These are phyloP conservation scores for Perodicticus potto DNA, from an alignment of 2,797 vertebrate genomes.

Conservation along the genomic window DNA sequence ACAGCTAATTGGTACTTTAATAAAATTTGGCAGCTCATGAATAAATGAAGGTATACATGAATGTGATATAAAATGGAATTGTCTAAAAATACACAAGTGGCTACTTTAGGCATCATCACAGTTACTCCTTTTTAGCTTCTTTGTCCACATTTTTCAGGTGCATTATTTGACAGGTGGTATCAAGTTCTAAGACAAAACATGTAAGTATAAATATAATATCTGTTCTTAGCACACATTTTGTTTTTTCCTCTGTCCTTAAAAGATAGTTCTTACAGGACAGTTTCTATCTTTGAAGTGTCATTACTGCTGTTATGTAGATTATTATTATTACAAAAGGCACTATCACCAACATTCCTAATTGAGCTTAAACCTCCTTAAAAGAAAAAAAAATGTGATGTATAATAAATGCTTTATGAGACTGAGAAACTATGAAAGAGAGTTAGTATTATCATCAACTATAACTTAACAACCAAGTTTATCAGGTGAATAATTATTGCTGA, in stretches of 20 bases:
- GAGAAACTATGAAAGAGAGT: not conserved
- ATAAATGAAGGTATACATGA: slow-evolving; percentile 12
- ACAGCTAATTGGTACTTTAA: slow-evolving; percentile 58
- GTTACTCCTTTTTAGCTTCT: not conserved
- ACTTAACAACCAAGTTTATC: not conserved
- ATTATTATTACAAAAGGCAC: slow-evolving; percentile 7
- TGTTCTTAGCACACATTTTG: not conserved
- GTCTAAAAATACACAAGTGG: slow-evolving; percentile 56
- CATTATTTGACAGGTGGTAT: not conserved
- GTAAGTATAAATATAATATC: not conserved
- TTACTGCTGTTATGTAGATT: not conserved
- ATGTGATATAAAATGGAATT: slow-evolving; percentile 52
- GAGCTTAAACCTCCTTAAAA: not conserved
- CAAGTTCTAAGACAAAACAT: slow-evolving; percentile 20
- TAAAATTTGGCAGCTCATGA: slow-evolving; percentile 62
- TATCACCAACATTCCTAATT: not conserved
- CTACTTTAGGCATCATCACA: not conserved
- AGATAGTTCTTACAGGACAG: not conserved
- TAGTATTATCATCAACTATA: not conserved
- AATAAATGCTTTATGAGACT: not conserved
- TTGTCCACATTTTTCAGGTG: not conserved
- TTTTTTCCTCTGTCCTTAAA: not conserved
- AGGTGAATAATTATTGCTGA: not conserved
- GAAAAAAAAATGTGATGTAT: not conserved
- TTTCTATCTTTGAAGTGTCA: not conserved